A percentile compares a stretch with the other conserved stretches of the same genome.
Conservation (phyloP, 1,140 invertebrate genomes). For the Monomorium pharaonis region DNA sequence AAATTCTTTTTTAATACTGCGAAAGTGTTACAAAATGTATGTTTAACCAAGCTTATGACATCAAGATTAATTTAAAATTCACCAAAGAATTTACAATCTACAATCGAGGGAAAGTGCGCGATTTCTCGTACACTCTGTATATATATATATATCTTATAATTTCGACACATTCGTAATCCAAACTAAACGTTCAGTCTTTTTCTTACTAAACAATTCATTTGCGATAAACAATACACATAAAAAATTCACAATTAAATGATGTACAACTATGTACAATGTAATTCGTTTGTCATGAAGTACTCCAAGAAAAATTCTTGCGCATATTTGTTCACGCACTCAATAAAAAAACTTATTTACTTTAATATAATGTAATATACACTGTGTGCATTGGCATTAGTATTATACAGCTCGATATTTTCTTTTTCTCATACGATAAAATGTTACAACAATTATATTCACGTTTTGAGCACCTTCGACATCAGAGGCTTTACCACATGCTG, state of each 20-base stretch:
- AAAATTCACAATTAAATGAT: slow-evolving; percentile 48
- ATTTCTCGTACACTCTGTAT: neutral
- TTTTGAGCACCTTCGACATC: slow-evolving; percentile 79
- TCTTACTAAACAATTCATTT: neutral
- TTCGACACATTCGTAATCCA: neutral
- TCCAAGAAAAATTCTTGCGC: slow-evolving; percentile 46
- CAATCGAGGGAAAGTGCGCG: neutral
- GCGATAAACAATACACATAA: slow-evolving; percentile 20
- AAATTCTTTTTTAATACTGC: neutral
- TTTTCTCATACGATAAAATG: neutral
- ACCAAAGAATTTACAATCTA: slow-evolving; percentile 1
- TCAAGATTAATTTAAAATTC: neutral
- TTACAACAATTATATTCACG: slow-evolving; percentile 60
- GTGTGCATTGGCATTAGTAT: slow-evolving; percentile 33
- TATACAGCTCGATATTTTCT: slow-evolving; percentile 41
- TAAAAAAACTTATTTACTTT: slow-evolving; percentile 55
- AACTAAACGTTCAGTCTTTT: slow-evolving; percentile 26
- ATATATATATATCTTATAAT: neutral
- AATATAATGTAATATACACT: slow-evolving; percentile 50
- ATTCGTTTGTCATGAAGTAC: slow-evolving; percentile 27
- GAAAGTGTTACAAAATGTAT: slow-evolving; percentile 8
- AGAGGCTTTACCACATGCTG: slow-evolving; percentile 78
- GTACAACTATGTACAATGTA: slow-evolving; percentile 59
- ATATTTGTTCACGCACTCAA: slow-evolving; percentile 24
- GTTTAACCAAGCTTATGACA: neutral